Base-by-base conservation (phyloP, 1,140 invertebrate species). In the Dinothrombium tinctorium region DNA sequence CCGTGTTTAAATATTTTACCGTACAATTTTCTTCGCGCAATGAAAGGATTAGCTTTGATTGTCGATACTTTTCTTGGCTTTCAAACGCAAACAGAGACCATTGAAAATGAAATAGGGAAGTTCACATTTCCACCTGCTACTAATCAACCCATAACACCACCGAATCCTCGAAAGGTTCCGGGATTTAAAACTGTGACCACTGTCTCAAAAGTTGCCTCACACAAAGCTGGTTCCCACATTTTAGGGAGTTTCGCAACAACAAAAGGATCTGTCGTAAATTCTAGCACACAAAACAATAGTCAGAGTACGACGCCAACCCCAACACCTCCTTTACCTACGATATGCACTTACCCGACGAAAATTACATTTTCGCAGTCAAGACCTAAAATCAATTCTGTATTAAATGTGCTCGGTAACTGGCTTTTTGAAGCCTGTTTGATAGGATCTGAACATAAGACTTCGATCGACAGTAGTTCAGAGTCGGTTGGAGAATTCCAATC, bases 401-500 rank as follows among this genome's bases (percentile, higher is more conserved):
- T 95, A 22, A 84, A 95, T 62, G 60, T 95, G 41, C 92, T 94
- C 62, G 87, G 87, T 11, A 75, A 84, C 54, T 95, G 89, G 89
- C 62, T 95, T 24, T 94, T 94, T 59, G 86, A 95, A 59, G 84
- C 86, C 21, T 77, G 84, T 19, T 71, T 89, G 51, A 76, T 89
- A 45, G 81, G 80, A 33, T 72, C 69, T 31, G 68, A 50, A 23
- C 42, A 45, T 40, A 28, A 40, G n/a, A 12, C 25, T 17, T 12
- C 6, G 14, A 22, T 20, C 11, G 11, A 42, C 21, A 19, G 11
- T 8, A 11, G 12, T 8, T 9, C 37, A n/a, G 20, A 15, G 12
- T 23, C n/a, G 20, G 12, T 23, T 26, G 25, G 14, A 15, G 11
- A 8, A 33, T 15, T 44, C 43, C 11, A 31, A 42, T 28, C 33